Base-by-base conservation (phyloP, 2,888 invertebrate species). In the Cylindroiulus punctatus region DNA sequence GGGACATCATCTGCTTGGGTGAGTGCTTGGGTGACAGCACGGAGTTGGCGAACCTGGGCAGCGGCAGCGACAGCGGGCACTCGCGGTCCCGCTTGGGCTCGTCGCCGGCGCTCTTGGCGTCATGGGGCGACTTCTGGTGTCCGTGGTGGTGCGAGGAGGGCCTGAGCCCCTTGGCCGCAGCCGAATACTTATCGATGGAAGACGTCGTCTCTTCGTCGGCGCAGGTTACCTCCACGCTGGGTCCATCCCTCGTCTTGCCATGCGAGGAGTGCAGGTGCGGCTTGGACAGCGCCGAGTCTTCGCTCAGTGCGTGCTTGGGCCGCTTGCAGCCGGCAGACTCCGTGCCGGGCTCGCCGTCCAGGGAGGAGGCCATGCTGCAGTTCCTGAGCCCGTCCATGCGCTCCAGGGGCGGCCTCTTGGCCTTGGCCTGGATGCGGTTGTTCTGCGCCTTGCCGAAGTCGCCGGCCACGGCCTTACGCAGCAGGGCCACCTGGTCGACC, bases 61-160 rank as follows among this genome's bases (percentile, higher is more conserved):
- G 92, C 32, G 97, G 97, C 89, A 97, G 92, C 89, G 95, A 95
- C 91, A 97, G 93, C 47, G 96, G 95, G 19, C 94, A 93, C 87
- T 91, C 93, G 90, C 85, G 52, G 44, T 88, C 88, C 36, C 87
- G 81, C 19, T 87, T 81, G 42, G 26, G 86, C 42, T 87, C 87
- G 26, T 87, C 87, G 22, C 82, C 81, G 40, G 82, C n/a, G 17
- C 85, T 22, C 47, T 84, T 84, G 10, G 52, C 57, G 12, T 84
- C 84, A 12, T 36, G 36, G n/a, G 84, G 84, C 12, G 84, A 52
- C 47, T 52, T 84, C 30, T 36, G 36, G 84, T 86, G 86, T 44
- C 81, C 81, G 81, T 87, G 82, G n/a, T 83, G 83, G 26, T 40
- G 83, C 22, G 36, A 26, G 1, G 42, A 10, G 2, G 36, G 36